Evolutionary conservation across 2,797 vertebrate genomes (phyloP), one percentile per base, ranked within the genome.

Genomic region (Pogoniulus pusillus): DNA sequence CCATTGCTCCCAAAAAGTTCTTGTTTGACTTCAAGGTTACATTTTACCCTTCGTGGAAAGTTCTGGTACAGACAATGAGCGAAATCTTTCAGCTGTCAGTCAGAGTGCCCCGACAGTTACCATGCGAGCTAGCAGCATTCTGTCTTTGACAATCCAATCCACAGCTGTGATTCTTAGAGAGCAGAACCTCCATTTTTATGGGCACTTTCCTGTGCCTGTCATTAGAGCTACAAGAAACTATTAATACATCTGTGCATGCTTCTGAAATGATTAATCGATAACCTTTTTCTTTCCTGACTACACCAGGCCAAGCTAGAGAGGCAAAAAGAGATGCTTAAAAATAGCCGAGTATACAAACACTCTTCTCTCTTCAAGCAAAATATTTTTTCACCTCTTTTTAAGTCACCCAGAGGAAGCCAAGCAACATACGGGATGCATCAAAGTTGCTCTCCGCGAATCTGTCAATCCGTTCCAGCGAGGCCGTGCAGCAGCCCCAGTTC

Each of bases 341-440:
- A 47, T 9, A 58, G 39, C 37, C 12, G 35, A 47, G 29, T 37
- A 7, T 41, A 78, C 43, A 74, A 89, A 77, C 39, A 64, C 17
- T 35, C 57, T 26, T 29, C 66, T 76, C 16, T 75, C 47, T 60
- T 89, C 30, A 64, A 76, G 81, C 57, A 82, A 45, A 88, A 92
- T 23, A 39, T 32, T 70, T 87, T 85, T 82, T 55, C 0, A 0
- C 27, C 39, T 72, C 76, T 78, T 73, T 84, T 71, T 32, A 84
- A 92, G 81, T 82, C 51, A 76, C n/a, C 54, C 77, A 73, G 69
- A 79, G 60, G 65, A 82, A 93, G 75, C 45, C 54, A 51, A 88
- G 76, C 71, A 95, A 82, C 92, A 94, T 91, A 89, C 84, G 92
- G 93, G 85, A 90, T 4, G 53, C 85, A 82, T 73, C 74, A 68